Evolutionary conservation across 2,113 vertebrate genomes (phyloP).

Genomic region (Oreochromis tanganicae): DNA sequence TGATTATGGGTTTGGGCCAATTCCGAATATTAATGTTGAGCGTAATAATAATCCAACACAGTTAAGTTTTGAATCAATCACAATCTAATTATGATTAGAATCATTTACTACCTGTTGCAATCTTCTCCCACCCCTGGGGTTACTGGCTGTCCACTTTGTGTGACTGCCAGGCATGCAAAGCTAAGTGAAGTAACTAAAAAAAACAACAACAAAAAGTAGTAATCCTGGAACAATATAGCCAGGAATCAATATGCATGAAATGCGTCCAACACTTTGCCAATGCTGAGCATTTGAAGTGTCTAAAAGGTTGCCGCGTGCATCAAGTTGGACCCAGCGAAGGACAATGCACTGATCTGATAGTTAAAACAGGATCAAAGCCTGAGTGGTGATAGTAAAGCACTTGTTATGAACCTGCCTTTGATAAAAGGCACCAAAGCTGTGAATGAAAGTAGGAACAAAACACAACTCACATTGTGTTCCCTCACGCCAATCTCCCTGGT

Average conservation of each 20-base stretch:
- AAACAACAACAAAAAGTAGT: background rate
- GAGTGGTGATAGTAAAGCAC: conserved; percentile 13
- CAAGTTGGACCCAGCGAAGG: conserved; percentile 25
- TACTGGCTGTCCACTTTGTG: background rate
- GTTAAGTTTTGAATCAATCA: background rate
- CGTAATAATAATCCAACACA: background rate
- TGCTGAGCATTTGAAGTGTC: conserved; percentile 73
- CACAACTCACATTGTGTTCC: background rate
- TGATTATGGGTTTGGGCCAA: conserved; percentile 4
- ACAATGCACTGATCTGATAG: conserved; percentile 46
- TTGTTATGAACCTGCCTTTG: background rate
- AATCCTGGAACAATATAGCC: background rate
- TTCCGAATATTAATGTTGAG: background rate
- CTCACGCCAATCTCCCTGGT: background rate
- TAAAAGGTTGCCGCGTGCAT: conserved; percentile 37
- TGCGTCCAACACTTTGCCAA: conserved; percentile 70
- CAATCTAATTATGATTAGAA: conserved; percentile 16
- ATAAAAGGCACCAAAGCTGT: background rate
- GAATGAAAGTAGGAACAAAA: conserved; percentile 3
- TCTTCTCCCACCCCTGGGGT: background rate
- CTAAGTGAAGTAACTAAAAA: background rate
- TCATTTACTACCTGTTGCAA: conserved; percentile 11
- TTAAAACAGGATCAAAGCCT: conserved; percentile 36
- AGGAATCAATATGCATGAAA: conserved; percentile 56
- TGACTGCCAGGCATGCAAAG: background rate